A percentile compares a stretch with the other conserved stretches of the same genome.
phyloP scores from a whole-genome alignment of 2,113 vertebrate genomes.

The Boulengeromyrus knoepffleri region DNA sequence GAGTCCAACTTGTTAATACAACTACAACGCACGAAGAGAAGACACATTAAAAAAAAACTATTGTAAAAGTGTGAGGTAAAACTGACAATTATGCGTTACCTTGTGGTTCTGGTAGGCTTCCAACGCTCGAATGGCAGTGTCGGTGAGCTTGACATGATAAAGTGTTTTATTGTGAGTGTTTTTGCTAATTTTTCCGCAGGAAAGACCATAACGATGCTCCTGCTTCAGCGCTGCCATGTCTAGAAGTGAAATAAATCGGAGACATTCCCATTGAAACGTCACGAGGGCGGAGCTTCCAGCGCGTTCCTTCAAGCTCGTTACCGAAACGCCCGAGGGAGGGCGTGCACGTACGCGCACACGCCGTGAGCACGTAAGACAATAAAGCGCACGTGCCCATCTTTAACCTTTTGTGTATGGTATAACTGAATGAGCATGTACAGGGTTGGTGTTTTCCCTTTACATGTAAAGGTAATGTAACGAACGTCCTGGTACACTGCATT shows the following conservation, averaged over 20 bases:
- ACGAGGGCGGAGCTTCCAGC: constrained; percentile 48
- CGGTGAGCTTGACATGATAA: constrained; percentile 70
- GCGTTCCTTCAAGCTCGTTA: background rate
- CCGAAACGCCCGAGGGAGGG: background rate
- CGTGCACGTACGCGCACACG: background rate
- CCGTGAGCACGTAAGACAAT: background rate
- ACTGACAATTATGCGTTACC: constrained; percentile 50
- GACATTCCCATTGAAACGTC: constrained; percentile 57
- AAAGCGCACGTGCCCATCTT: background rate
- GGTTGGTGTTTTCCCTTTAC: background rate
- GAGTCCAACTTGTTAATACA: background rate
- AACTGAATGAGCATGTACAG: background rate
- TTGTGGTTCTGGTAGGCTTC: constrained; percentile 68
- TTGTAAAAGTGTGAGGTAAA: background rate
- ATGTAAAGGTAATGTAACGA: background rate
- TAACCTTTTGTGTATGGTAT: background rate
- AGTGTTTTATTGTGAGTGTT: constrained; percentile 59
- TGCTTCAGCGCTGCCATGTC: constrained; percentile 72
- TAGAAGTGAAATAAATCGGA: constrained; percentile 54
- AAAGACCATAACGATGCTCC: constrained; percentile 68
- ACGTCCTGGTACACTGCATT: background rate
- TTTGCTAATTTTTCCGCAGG: constrained; percentile 63
- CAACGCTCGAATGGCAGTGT: constrained; percentile 69
- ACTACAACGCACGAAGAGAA: background rate
- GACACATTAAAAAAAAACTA: background rate